Evolutionary conservation across 2,888 invertebrate genomes (phyloP).

Genomic region (Hirtodrosophila histrioides): DNA sequence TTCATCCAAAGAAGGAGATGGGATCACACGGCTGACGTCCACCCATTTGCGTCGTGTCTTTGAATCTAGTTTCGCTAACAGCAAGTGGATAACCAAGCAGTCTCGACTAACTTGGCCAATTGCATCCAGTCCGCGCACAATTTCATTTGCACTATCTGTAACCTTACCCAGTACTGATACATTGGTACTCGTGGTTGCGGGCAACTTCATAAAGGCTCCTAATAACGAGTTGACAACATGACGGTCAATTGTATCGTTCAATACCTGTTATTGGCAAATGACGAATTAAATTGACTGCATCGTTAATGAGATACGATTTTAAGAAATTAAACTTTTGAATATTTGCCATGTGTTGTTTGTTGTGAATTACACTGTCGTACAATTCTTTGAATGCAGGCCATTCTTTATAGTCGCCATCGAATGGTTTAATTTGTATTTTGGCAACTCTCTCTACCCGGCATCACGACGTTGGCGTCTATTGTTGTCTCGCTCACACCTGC

Average conservation of each 20-base stretch:
- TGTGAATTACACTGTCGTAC: not conserved
- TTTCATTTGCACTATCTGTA: slow-evolving; percentile 1
- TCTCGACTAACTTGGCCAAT: not conserved
- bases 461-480: not conserved
- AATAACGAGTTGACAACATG: not conserved
- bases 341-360: not conserved
- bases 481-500: not conserved
- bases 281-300: no score
- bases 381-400: not conserved
- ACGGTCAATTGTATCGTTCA: not conserved
- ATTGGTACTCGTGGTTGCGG: not conserved
- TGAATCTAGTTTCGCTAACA: not conserved
- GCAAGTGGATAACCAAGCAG: not conserved
- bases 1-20: not conserved
- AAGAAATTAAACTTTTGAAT: not conserved
- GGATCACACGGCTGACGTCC: not conserved
- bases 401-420: not conserved
- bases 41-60: not conserved
- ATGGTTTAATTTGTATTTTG: not conserved
- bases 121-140: not conserved
- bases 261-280: no score
- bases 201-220: not conserved
- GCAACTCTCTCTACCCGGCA: no score
- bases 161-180: not conserved
- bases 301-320: no score